Evolutionary conservation across 2,888 invertebrate species (phyloP), one percentile per base, ranked within the genome.

Genomic region (Rotaria sp.): DNA sequence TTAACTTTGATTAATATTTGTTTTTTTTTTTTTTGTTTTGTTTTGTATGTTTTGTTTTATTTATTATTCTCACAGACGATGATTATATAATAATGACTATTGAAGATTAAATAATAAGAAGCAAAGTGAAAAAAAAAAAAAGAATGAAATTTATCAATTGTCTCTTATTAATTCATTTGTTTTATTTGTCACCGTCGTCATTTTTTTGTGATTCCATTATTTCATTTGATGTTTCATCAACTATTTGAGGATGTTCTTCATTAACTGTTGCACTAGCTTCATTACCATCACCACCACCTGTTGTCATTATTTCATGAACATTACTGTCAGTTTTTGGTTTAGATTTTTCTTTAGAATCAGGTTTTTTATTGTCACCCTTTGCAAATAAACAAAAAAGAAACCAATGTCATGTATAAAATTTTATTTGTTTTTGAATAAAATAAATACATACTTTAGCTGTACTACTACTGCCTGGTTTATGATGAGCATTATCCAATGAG

Each of bases 271-370:
- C 59, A 59, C n/a, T n/a, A 30, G n/a, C n/a, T 59, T 59, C 59
- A 59, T 30, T n/a, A 5, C 13, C 10, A 3, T 11, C 59, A 59
- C 59, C 59, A 30, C 59, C 59, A 30, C 30, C 30, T 59, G n/a
- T 15, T 30, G 30, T 59, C n/a, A 30, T 59, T 2, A 59, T 30
- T 15, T n/a, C 30, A 13, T 11, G 11, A 30, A 15, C 11, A 59
- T 84, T 84, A 41, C 59, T 86, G 30, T 86, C 86, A 15, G 86
- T 67, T 45, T 86, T 86, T 18, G 86, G 67, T 41, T 45, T 52
- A 7, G 86, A 84, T 84, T 84, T 86, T n/a, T 86, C 84, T 74
- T 84, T 86, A 21, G 84, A 84, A 67, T 86, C 86, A 26, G 84
- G 21, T 52, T 86, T 86, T 52, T 50, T 84, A 67, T 30, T 50